Evolutionary conservation across 2,113 vertebrate genomes (phyloP).

Genomic region (Eidolon helvum): DNA sequence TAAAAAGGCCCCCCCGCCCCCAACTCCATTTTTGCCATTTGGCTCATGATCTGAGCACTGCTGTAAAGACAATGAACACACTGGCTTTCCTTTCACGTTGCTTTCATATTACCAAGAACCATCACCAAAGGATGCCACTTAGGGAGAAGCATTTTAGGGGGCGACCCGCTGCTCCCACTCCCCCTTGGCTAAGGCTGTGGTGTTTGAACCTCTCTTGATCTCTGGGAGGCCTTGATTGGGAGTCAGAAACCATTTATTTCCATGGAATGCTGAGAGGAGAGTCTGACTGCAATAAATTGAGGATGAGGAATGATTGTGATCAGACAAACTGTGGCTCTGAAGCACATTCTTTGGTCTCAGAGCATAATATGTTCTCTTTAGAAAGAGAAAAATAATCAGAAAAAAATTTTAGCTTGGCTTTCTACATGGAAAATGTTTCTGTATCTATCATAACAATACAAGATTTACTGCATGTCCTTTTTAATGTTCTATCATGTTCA

Average conservation of each 20-base stretch:
- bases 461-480: not conserved
- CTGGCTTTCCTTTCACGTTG: not conserved
- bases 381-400: not conserved
- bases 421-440: conserved; percentile 36
- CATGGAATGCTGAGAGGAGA: not conserved
- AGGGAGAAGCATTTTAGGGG: not conserved
- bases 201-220: not conserved
- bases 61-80: not conserved
- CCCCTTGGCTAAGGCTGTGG: not conserved
- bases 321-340: not conserved
- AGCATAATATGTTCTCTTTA: conserved; percentile 22
- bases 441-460: not conserved
- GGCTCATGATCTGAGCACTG: not conserved
- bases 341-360: conserved; percentile 24
- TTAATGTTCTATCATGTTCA: not conserved
- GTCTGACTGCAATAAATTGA: not conserved
- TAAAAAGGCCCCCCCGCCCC: not conserved
- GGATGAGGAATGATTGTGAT: conserved; percentile 34
- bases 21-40: not conserved
- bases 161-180: not conserved
- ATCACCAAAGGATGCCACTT: not conserved
- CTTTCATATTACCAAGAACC: not conserved
- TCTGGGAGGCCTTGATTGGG: not conserved
- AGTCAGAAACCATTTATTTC: conserved; percentile 6
- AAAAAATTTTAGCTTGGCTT: conserved; percentile 10